Percentiles rank a stretch among this genome's conserved stretches.
Evolutionary conservation across 2,113 vertebrate species (phyloP).

Genomic region (Scalopus aquaticus): DNA sequence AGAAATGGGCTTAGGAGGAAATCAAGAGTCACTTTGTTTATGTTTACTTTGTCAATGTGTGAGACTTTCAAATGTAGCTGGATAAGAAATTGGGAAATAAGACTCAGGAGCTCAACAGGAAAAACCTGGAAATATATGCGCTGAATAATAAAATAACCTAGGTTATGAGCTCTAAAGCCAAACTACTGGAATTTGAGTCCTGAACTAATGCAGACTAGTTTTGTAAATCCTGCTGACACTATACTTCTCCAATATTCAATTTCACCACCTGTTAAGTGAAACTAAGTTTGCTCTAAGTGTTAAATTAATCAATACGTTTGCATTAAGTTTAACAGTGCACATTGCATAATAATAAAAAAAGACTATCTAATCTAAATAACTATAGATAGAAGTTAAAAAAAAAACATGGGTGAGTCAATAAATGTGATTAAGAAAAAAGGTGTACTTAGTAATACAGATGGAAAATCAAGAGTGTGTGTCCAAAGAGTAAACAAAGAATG

Average conservation of each 20-base stretch:
- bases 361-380: not conserved
- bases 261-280: not conserved
- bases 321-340: not conserved
- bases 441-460: not conserved
- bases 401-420: not conserved
- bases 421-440: not conserved
- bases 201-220: not conserved
- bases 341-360: not conserved
- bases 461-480: not conserved
- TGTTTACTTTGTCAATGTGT: not conserved
- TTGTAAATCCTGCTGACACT: not conserved
- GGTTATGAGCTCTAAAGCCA: not conserved
- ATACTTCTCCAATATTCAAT: not conserved
- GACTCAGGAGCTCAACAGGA: not conserved
- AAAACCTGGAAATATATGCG: not conserved
- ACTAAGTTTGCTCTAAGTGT: not conserved
- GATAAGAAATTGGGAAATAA: not conserved
- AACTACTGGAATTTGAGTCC: not conserved
- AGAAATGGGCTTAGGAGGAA: not conserved
- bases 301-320: not conserved
- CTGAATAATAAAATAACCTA: not conserved
- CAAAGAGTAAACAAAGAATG: not conserved
- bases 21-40: not conserved
- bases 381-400: not conserved
- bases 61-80: not conserved